Evolutionary conservation across 2,888 invertebrate species (phyloP).

Genomic region (Anoncus sp.): DNA sequence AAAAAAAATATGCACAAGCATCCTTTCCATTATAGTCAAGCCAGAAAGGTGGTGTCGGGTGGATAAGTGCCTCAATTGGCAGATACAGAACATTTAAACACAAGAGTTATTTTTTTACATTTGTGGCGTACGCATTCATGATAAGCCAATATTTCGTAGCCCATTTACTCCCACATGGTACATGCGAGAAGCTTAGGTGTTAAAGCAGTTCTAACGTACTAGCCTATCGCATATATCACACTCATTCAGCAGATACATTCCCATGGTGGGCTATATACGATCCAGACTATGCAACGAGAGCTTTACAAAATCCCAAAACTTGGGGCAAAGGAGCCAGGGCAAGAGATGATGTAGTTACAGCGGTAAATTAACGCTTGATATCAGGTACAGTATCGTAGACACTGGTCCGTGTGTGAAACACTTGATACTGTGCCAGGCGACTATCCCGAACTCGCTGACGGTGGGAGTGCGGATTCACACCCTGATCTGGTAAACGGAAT

Average conservation of each 20-base stretch:
- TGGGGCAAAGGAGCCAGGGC: slow-evolving; percentile 1
- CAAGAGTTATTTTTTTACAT: no score
- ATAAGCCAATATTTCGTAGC: no score
- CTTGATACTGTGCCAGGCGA: slow-evolving; percentile 41
- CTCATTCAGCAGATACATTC: not conserved
- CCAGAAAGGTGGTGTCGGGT: no score
- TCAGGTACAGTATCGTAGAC: slow-evolving; percentile 10
- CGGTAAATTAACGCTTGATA: slow-evolving; percentile 25
- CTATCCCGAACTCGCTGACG: slow-evolving; percentile 4
- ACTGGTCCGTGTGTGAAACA: slow-evolving; percentile 16
- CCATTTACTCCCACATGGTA: no score
- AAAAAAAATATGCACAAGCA: no score
- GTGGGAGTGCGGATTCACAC: slow-evolving; percentile 26
- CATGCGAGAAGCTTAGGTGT: no score
- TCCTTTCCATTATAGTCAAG: no score
- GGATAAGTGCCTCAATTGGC: no score
- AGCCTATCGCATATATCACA: not conserved
- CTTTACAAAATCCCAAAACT: not conserved
- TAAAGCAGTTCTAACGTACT: no score
- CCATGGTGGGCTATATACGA: not conserved
- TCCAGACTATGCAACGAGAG: no score
- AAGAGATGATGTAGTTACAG: slow-evolving; percentile 12
- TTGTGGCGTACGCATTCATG: no score
- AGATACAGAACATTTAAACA: no score
- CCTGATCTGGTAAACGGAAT: slow-evolving; percentile 34